These are phyloP conservation scores for Cephus runcator DNA, from an alignment of 2,888 invertebrate species.

Conservation along the genomic window DNA sequence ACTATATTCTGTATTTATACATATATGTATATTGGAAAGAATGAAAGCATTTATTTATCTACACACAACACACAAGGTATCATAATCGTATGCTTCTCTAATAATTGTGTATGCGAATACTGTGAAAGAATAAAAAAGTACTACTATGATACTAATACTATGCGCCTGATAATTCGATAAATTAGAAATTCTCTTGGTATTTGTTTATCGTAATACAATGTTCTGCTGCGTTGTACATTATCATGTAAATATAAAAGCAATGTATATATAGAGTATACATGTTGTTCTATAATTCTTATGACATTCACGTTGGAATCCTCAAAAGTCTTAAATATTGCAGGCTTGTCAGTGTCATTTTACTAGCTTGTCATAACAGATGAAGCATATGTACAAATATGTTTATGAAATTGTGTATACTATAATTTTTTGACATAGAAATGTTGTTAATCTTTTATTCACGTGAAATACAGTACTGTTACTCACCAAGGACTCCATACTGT, in stretches of 20 bases:
- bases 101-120: conserved; percentile 40
- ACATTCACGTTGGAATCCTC: not conserved
- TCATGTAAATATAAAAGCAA: conserved; percentile 57
- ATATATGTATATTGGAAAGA: not conserved
- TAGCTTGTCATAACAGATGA: not conserved
- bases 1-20: not conserved
- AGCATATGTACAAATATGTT: not conserved
- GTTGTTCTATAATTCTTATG: not conserved
- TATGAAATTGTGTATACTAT: not conserved
- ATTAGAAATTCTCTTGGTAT: not conserved
- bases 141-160: conserved; percentile 27
- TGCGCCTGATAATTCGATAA: conserved; percentile 17
- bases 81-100: not conserved
- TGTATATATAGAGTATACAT: conserved; percentile 28
- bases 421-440: not conserved
- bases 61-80: not conserved
- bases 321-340: not conserved
- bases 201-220: conserved; percentile 3
- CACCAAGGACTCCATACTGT: conserved; percentile 90
- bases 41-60: not conserved
- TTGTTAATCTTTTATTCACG: not conserved
- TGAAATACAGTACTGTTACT: conserved; percentile 62
- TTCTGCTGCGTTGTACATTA: conserved; percentile 53
- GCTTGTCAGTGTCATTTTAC: not conserved
- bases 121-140: conserved; percentile 40